phyloP scores from a whole-genome alignment of 1,140 invertebrate species.

The Calycopis cecrops region DNA sequence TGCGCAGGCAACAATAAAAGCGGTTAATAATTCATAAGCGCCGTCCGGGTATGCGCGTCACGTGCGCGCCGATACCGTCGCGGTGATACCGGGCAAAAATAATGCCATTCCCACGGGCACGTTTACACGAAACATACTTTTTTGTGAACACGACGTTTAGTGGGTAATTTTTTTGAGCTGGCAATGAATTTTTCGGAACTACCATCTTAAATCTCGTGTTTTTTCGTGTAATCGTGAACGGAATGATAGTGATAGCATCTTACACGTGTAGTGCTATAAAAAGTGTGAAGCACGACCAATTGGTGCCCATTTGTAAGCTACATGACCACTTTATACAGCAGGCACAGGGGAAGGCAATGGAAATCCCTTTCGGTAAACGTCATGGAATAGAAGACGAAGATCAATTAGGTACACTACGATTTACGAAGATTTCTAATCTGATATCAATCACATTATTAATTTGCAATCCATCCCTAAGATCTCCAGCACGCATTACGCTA shows the following conservation, averaged over 20 bases:
- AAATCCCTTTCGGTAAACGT: no score
- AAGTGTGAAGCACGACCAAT: slow-evolving; percentile 5
- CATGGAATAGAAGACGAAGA: no score
- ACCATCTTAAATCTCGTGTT: no score
- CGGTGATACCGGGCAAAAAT: slow-evolving; percentile 55
- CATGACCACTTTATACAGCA: no score
- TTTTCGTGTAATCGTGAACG: no score
- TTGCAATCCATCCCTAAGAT: no score
- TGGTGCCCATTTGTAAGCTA: neutral
- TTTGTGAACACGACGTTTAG: slow-evolving; percentile 10
- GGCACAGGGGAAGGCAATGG: no score
- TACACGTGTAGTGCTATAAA: neutral
- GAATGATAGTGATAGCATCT: neutral
- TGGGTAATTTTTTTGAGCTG: neutral
- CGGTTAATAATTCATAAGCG: slow-evolving; percentile 69
- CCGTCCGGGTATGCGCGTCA: slow-evolving; percentile 41
- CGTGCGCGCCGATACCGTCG: slow-evolving; percentile 50
- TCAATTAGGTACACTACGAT: no score
- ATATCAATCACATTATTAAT: no score
- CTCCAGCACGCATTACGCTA: no score
- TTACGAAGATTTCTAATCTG: no score
- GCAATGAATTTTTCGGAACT: slow-evolving; percentile 10
- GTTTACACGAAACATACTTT: slow-evolving; percentile 45
- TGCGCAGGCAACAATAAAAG: slow-evolving; percentile 58
- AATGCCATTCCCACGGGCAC: slow-evolving; percentile 65